Percentiles rank a stretch among this genome's conserved stretches.
phyloP scores from a whole-genome alignment of 2,113 vertebrate species.

The Urocolius indicus region DNA sequence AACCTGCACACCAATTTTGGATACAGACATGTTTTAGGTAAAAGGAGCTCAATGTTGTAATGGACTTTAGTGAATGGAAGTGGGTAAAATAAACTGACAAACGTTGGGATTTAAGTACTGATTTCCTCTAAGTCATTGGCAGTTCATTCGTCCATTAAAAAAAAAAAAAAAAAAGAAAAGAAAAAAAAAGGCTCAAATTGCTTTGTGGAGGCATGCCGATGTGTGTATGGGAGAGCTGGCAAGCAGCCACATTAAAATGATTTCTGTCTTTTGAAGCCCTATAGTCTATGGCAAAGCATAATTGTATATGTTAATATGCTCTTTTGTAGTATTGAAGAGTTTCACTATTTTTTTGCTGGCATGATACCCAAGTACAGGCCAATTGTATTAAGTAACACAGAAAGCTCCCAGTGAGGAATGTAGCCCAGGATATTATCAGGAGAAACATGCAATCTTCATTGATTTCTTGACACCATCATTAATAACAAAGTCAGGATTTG shows the following conservation, averaged over 20 bases:
- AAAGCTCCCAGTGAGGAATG: not conserved
- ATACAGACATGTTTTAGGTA: not conserved
- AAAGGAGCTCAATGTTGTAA: not conserved
- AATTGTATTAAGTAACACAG: not conserved
- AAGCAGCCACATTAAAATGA: not conserved
- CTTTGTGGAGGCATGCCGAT: not conserved
- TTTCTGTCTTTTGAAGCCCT: not conserved
- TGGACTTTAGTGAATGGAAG: not conserved
- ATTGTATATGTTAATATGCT: not conserved
- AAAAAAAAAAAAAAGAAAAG: not conserved
- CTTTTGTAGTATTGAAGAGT: not conserved
- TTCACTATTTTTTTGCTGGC: not conserved
- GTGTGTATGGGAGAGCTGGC: not conserved
- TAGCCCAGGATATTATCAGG: not conserved
- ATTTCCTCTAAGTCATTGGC: not conserved
- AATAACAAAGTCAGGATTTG: conserved; percentile 17
- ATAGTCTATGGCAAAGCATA: not conserved
- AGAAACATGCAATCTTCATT: conserved; percentile 42
- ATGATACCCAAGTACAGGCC: not conserved
- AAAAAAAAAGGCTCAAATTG: not conserved
- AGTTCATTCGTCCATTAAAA: not conserved
- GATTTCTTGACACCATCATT: conserved; percentile 50
- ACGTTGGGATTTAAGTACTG: not conserved
- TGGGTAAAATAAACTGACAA: rapidly evolving
- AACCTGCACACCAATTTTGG: not conserved